Evolutionary conservation across 2,113 vertebrate species (phyloP).

Genomic region (Chrysochloris asiatica): DNA sequence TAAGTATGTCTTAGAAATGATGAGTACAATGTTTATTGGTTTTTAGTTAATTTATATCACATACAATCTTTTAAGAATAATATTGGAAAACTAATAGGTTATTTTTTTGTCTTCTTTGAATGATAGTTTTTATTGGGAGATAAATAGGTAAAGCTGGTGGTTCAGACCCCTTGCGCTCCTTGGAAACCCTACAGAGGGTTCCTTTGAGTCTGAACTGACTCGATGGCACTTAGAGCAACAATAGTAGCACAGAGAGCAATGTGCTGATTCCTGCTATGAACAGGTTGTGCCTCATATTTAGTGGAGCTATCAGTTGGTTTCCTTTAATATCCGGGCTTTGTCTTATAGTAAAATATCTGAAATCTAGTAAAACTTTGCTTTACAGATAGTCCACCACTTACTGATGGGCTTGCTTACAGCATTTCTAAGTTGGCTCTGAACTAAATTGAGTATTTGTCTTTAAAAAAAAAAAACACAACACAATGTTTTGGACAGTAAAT

Average conservation of each 20-base stretch:
- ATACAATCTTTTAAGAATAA: slow-evolving; percentile 20
- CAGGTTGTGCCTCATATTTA: not conserved
- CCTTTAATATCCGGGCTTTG: not conserved
- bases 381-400: not conserved
- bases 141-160: too few relatives aligned
- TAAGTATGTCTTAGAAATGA: slow-evolving; percentile 35
- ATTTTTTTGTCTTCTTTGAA: too few relatives aligned
- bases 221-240: too few relatives aligned
- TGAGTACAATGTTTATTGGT: not conserved
- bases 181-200: too few relatives aligned
- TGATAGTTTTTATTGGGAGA: not conserved
- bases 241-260: too few relatives aligned
- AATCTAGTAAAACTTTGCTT: not conserved
- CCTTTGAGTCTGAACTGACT: too few relatives aligned
- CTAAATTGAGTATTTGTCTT: too few relatives aligned
- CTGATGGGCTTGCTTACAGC: not conserved
- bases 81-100: not conserved
- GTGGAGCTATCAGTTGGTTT: not conserved
- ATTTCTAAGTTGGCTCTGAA: not conserved
- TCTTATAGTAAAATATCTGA: slow-evolving; percentile 41
- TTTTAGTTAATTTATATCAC: slow-evolving; percentile 2
- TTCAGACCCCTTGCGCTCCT: too few relatives aligned
- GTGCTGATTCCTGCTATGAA: not conserved
- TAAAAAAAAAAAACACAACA: too few relatives aligned
- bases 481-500: not conserved